phyloP scores from a whole-genome alignment of 2,797 vertebrate genomes.

The Anomalospiza imberbis region DNA sequence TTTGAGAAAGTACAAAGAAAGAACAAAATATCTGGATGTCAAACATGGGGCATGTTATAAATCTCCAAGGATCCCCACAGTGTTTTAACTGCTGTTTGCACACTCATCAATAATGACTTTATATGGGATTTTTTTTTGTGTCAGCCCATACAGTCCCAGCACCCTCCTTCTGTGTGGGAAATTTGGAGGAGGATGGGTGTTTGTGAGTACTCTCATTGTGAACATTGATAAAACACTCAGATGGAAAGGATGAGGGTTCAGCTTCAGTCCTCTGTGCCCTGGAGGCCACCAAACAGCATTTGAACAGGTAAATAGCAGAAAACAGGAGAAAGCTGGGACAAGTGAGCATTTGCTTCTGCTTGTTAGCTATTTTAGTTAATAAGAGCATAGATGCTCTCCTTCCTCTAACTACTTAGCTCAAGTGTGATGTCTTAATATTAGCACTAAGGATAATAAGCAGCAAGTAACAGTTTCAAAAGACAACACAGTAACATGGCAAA shows the following conservation, averaged over 20 bases:
- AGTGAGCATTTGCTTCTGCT: not conserved
- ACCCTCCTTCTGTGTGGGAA: not conserved
- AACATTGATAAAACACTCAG: not conserved
- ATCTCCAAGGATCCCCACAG: not conserved
- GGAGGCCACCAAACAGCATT: not conserved
- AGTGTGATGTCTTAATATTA: not conserved
- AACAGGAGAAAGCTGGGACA: not conserved
- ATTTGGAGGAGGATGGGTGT: not conserved
- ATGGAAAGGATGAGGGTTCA: not conserved
- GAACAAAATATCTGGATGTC: not conserved
- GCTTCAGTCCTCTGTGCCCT: not conserved
- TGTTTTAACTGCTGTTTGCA: not conserved
- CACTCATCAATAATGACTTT: not conserved
- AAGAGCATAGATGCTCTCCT: not conserved
- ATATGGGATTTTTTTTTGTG: not conserved
- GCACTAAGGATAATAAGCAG: not conserved
- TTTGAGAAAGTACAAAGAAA: not conserved
- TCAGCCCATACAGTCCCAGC: not conserved
- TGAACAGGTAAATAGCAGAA: not conserved
- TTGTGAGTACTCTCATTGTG: not conserved
- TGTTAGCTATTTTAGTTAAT: not conserved
- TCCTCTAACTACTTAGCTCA: not conserved
- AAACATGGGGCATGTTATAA: not conserved
- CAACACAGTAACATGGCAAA: not conserved
- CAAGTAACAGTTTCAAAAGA: not conserved